Base-by-base conservation (phyloP, 2,113 vertebrate species). In the Bubalus kerabau region DNA sequence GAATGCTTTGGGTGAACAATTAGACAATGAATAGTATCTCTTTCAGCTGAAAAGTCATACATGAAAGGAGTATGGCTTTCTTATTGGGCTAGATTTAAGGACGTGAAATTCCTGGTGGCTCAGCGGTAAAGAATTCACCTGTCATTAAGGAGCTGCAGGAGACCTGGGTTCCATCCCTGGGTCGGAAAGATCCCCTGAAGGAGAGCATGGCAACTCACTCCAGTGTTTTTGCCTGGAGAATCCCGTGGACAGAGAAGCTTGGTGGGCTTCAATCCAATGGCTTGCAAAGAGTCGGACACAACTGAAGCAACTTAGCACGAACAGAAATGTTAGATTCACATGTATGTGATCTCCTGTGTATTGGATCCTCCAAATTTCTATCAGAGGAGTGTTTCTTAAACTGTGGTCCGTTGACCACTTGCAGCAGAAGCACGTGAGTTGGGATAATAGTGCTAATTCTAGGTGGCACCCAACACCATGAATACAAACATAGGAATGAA, bases 121-220 rank as follows among this genome's bases (percentile, higher is more conserved):
- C 36, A 74, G 21, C 23, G 2, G 2, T 40, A 24, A 74, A 74
- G 71, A 74, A 40, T 24, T 5, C 36, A 74, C 21, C 21, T 74
- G 1, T 74, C 40, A 74, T 74, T 40, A 23, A 74, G 71, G 71
- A 74, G 71, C 21, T 74, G 5, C 71, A 74, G 36, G 21, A 43
- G 10, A 24, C 36, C 36, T 12, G 11, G 21, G 0, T 24, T 74
- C 5, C 0, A 24, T 74, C 21, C 36, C 71, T 74, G 71, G 11
- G 71, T 43, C 0, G 0, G 36, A 21, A 74, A 13, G 11, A 74
- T 74, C 71, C 36, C 11, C 36, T 74, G 21, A 40, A 43, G 36
- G 71, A 74, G 5, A 15, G 36, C 36, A 23, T 24, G 36, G 36
- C 21, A 74, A 74, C 11, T 19, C 36, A 40, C 12, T 74, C 71